A percentile compares a stretch with the other conserved stretches of the same genome.
phyloP scores from a whole-genome alignment of 2,113 vertebrate genomes.

The Ophthalmolycus amberensis region DNA sequence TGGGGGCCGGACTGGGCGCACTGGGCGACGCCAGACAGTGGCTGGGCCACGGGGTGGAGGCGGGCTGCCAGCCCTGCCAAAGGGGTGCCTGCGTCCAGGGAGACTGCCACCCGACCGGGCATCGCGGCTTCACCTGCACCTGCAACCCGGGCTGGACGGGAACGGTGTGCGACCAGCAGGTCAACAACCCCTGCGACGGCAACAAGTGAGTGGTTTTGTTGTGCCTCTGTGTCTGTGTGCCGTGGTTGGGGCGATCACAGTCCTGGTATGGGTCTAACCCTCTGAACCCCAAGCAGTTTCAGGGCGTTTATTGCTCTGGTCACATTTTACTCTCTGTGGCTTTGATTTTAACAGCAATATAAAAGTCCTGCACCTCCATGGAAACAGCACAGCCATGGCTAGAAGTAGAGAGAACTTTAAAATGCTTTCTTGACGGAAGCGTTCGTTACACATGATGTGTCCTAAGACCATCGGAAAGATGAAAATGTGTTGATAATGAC shows the following conservation, averaged over 20 bases:
- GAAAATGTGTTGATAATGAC: neutral
- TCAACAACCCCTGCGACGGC: slow-evolving; percentile 94
- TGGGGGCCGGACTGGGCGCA: slow-evolving; percentile 86
- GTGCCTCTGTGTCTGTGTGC: neutral
- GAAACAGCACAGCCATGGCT: too few species aligned
- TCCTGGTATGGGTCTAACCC: neutral
- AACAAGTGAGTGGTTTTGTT: slow-evolving; percentile 90
- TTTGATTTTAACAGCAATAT: too few species aligned
- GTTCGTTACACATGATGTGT: too few species aligned
- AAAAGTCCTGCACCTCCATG: too few species aligned
- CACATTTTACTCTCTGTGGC: too few species aligned
- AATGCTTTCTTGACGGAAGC: too few species aligned
- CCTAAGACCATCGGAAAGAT: neutral
- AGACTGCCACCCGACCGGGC: slow-evolving; percentile 89
- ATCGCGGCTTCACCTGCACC: slow-evolving; percentile 92
- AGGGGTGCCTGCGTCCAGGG: slow-evolving; percentile 91
- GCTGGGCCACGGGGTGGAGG: slow-evolving; percentile 92
- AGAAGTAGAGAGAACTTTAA: too few species aligned
- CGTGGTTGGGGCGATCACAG: neutral
- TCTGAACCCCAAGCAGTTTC: too few species aligned
- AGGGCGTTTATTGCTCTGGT: too few species aligned
- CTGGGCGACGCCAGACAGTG: slow-evolving; percentile 79
- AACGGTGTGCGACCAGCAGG: slow-evolving; percentile 90
- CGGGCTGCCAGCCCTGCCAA: slow-evolving; percentile 95
- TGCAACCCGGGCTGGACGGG: slow-evolving; percentile 95